Percentiles rank a stretch among this genome's conserved stretches.
Conservation (phyloP, 2,113 vertebrate species). For the Neogale vison region DNA sequence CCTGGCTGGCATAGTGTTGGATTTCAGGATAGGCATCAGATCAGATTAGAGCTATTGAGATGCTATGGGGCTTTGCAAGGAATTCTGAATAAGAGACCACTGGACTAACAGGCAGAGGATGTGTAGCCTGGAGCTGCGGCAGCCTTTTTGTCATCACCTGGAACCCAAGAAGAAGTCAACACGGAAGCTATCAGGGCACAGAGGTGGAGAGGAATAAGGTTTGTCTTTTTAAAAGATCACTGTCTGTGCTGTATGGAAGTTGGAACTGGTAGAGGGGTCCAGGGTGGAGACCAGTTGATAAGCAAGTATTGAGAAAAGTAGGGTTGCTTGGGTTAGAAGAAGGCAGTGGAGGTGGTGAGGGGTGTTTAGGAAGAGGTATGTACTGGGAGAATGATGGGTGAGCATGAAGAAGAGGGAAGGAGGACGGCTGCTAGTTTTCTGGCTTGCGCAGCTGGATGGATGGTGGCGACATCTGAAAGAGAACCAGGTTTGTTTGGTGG, state of each 20-base stretch:
- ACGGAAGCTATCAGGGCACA: neutral
- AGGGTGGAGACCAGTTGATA: neutral
- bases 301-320: neutral
- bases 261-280: neutral
- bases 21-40: neutral
- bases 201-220: neutral
- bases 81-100: neutral
- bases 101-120: neutral
- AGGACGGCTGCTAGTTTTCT: neutral
- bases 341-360: neutral
- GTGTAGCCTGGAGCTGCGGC: neutral
- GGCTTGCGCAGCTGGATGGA: neutral
- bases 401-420: neutral
- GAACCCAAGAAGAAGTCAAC: neutral
- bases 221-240: neutral
- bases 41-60: neutral
- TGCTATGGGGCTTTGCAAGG: neutral
- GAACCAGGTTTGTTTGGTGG: neutral
- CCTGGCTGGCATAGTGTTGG: neutral
- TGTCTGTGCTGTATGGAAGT: neutral
- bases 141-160: neutral
- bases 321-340: neutral
- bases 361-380: neutral
- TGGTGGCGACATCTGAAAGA: neutral
- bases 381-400: neutral